Conservation (phyloP, 2,113 vertebrate genomes). For the Mobula birostris region DNA sequence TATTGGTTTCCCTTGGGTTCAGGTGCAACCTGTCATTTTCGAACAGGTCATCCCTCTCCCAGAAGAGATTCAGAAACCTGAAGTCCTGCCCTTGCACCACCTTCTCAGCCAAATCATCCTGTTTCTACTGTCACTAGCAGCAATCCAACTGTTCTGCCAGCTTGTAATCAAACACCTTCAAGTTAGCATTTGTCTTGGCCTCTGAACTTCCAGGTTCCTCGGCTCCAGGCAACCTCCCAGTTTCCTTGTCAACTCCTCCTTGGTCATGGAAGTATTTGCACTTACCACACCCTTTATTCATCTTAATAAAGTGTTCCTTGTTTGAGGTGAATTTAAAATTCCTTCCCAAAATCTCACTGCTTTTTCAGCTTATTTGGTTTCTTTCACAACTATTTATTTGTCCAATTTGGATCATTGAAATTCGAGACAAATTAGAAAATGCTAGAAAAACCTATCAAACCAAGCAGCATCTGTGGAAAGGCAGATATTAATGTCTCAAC, state of each 20-base stretch:
- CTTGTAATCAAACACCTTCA: too few species aligned
- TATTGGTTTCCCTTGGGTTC: too few species aligned
- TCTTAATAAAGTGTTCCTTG: background rate
- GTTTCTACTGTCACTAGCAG: too few species aligned
- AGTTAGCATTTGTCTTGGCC: too few species aligned
- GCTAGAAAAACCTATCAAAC: background rate
- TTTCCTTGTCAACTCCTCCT: background rate
- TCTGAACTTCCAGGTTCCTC: too few species aligned
- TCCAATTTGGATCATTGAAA: background rate
- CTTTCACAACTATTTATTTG: background rate
- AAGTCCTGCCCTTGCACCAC: too few species aligned
- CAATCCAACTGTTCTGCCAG: too few species aligned
- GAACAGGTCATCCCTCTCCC: too few species aligned
- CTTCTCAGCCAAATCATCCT: too few species aligned
- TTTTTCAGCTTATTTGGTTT: background rate
- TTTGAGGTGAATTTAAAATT: background rate
- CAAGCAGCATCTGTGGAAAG: background rate
- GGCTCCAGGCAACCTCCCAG: too few species aligned
- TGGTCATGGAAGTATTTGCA: background rate
- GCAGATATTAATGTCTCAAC: background rate
- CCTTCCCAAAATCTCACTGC: background rate
- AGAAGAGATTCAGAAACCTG: too few species aligned
- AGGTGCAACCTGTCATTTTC: too few species aligned
- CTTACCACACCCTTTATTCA: background rate
- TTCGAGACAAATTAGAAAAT: conserved; percentile 14